A percentile compares a stretch with the other conserved stretches of the same genome.
Evolutionary conservation across 2,888 invertebrate species (phyloP).

Genomic region (Brenthis hecate): DNA sequence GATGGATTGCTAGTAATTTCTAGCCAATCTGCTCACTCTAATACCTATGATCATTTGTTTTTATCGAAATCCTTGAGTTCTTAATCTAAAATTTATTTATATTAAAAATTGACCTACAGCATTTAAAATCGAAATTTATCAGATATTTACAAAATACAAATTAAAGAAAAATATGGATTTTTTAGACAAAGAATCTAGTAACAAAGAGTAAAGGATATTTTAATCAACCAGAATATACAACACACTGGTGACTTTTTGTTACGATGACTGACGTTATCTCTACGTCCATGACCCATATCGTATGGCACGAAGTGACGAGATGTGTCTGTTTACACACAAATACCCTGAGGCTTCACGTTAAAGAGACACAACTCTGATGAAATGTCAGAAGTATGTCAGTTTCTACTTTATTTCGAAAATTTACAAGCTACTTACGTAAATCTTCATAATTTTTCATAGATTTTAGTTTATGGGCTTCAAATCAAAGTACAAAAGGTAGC

Average conservation of each 20-base stretch:
- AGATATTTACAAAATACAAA: neutral
- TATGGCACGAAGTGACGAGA: slow-evolving; percentile 13
- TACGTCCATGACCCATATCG: slow-evolving; percentile 24
- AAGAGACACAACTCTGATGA: slow-evolving; percentile 10
- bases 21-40: no score
- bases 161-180: neutral
- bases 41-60: no score
- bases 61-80: no score
- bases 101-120: neutral
- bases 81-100: neutral
- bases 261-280: slow-evolving; percentile 19
- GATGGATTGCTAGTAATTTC: no score
- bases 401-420: neutral
- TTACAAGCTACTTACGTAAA: neutral
- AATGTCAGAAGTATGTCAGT: slow-evolving; percentile 11
- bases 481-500: no score
- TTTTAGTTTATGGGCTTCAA: neutral
- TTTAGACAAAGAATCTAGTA: neutral
- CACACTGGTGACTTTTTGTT: slow-evolving; percentile 3
- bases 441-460: neutral
- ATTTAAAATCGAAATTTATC: neutral
- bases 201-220: neutral
- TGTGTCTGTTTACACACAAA: slow-evolving; percentile 16
- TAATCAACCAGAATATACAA: slow-evolving; percentile 11
- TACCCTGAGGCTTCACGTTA: slow-evolving; percentile 17